Evolutionary conservation across 1,140 invertebrate genomes (phyloP).

Genomic region (Polypedilum vanderplanki): DNA sequence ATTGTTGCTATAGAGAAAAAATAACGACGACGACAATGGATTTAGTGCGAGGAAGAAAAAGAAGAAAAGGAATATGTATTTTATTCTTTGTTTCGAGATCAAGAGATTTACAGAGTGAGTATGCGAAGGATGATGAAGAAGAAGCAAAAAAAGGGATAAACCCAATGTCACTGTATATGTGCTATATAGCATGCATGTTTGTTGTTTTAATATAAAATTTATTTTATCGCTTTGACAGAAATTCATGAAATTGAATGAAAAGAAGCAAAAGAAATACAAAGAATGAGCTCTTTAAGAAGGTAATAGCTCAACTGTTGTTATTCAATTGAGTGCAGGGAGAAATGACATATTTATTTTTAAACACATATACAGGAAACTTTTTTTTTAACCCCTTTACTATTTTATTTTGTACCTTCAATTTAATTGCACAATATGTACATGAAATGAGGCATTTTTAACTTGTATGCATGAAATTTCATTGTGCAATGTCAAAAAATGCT

Average conservation of each 20-base stretch:
- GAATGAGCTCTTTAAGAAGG: neutral
- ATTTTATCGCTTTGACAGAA: slow-evolving; percentile 10
- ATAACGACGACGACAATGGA: slow-evolving; percentile 11
- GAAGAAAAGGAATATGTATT: too few species aligned
- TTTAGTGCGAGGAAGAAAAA: neutral
- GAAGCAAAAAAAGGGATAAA: slow-evolving; percentile 23
- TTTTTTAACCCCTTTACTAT: too few species aligned
- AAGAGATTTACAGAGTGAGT: slow-evolving; percentile 10
- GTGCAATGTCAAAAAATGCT: too few species aligned
- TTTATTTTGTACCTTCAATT: too few species aligned
- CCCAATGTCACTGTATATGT: slow-evolving; percentile 1
- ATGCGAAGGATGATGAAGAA: neutral
- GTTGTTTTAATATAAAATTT: slow-evolving; percentile 22
- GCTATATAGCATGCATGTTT: neutral
- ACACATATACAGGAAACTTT: too few species aligned
- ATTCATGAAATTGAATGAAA: neutral
- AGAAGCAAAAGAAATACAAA: neutral
- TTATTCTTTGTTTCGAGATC: slow-evolving; percentile 16
- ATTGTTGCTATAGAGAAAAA: neutral
- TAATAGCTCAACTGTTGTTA: slow-evolving; percentile 13
- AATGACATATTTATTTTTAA: slow-evolving; percentile 17
- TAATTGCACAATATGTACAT: slow-evolving; percentile 18
- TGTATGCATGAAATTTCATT: neutral
- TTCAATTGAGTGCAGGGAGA: neutral
- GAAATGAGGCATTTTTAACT: slow-evolving; percentile 20